phyloP scores from a whole-genome alignment of 2,797 vertebrate genomes.

The Echeneis naucrates region DNA sequence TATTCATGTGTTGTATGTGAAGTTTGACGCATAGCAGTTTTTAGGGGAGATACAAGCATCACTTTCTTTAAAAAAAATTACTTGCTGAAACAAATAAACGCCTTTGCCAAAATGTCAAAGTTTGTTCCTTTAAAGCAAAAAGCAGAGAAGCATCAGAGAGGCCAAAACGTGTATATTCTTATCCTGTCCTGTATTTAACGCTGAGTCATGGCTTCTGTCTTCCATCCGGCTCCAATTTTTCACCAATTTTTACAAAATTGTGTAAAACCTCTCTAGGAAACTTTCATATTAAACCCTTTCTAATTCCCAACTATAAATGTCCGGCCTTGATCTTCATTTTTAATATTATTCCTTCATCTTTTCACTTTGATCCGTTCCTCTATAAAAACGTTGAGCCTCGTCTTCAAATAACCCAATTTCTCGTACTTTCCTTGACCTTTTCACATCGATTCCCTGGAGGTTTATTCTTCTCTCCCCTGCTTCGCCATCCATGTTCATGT shows the following conservation, averaged over 20 bases:
- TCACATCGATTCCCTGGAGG: not conserved
- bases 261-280: not conserved
- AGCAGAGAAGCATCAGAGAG: too few species aligned
- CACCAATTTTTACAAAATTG: too few species aligned
- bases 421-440: slow-evolving; percentile 38
- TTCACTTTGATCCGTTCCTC: slow-evolving; percentile 11
- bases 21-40: not conserved
- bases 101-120: not conserved
- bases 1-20: not conserved
- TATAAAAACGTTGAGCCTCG: not conserved
- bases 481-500: not conserved
- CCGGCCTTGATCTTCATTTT: not conserved
- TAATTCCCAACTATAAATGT: slow-evolving; percentile 6
- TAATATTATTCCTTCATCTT: not conserved
- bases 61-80: not conserved
- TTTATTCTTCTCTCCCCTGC: slow-evolving; percentile 2
- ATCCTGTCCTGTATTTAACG: too few species aligned
- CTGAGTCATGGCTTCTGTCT: too few species aligned
- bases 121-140: not conserved
- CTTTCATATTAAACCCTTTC: not conserved
- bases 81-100: too few species aligned
- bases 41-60: too few species aligned
- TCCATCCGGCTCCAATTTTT: too few species aligned
- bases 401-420: slow-evolving; percentile 15
- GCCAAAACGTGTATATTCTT: too few species aligned